A percentile compares a stretch with the other conserved stretches of the same genome.
phyloP scores from a whole-genome alignment of 2,797 vertebrate genomes.

The Tauraco hartlaubi region DNA sequence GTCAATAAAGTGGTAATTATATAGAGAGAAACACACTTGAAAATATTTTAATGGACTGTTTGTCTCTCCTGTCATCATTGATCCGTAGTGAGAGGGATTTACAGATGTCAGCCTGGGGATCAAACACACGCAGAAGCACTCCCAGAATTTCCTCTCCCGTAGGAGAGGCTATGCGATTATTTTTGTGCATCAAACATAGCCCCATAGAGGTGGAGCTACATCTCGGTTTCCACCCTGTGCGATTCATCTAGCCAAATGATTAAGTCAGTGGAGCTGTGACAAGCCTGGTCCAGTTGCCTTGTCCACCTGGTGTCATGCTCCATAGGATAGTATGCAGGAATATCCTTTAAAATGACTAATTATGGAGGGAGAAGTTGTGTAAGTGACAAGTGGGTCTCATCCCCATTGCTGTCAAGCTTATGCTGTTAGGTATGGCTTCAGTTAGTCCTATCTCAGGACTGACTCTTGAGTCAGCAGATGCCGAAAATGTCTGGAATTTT shows the following conservation, averaged over 20 bases:
- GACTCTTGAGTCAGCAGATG: background rate
- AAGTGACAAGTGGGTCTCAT: background rate
- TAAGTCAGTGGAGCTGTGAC: background rate
- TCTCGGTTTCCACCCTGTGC: fast-evolving
- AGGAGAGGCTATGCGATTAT: background rate
- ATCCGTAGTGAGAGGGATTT: background rate
- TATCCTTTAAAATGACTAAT: background rate
- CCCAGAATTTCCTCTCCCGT: background rate
- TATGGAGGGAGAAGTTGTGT: background rate
- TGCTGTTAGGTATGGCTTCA: background rate
- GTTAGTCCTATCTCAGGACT: background rate
- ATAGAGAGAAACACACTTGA: background rate
- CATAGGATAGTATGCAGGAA: background rate
- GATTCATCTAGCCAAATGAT: fast-evolving
- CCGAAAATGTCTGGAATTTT: background rate
- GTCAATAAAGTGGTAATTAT: background rate
- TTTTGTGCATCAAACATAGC: fast-evolving
- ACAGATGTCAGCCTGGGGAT: background rate
- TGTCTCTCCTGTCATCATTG: background rate
- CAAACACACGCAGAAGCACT: background rate
- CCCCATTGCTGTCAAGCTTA: background rate
- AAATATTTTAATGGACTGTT: background rate
- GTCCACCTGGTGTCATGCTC: background rate
- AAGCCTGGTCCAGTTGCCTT: background rate
- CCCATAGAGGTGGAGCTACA: too few relatives aligned